Evolutionary conservation across 1,140 invertebrate genomes (phyloP).

Genomic region (Hycleus phaleratus): DNA sequence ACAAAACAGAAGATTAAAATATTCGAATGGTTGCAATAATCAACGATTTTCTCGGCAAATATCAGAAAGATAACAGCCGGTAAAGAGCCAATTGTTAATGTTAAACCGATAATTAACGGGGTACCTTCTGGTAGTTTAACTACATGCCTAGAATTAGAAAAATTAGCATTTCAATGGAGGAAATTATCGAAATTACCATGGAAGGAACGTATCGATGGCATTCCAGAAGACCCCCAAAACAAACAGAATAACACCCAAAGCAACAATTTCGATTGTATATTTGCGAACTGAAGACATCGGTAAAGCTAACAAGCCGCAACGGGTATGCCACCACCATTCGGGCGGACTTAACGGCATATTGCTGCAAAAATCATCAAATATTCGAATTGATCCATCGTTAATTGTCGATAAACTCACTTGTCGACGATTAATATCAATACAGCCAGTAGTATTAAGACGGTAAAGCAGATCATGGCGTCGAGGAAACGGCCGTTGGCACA

Average conservation of each 20-base stretch:
- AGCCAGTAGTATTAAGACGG: constrained; percentile 53
- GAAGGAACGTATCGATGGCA: constrained; percentile 66
- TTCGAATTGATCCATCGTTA: not conserved
- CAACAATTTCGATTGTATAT: constrained; percentile 61
- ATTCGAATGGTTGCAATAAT: constrained; percentile 78
- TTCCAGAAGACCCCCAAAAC: constrained; percentile 70
- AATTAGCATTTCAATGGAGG: no score
- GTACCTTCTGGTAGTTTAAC: constrained; percentile 46
- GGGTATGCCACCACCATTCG: constrained; percentile 76
- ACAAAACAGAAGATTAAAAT: constrained; percentile 72
- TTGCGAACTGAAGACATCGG: constrained; percentile 65
- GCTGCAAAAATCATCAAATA: constrained; percentile 30
- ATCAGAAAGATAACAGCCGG: constrained; percentile 64
- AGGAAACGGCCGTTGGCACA: constrained; percentile 26
- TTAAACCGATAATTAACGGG: constrained; percentile 56
- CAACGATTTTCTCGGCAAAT: constrained; percentile 72
- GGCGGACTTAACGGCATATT: constrained; percentile 67
- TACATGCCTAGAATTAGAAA: constrained; percentile 47
- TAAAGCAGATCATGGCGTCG: constrained; percentile 51
- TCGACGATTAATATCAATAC: constrained; percentile 56
- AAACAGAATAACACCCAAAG: constrained; percentile 59
- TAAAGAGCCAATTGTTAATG: constrained; percentile 55
- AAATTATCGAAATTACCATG: constrained; percentile 43
- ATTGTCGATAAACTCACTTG: constrained; percentile 40
- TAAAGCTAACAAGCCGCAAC: constrained; percentile 62